Evolutionary conservation across 2,888 invertebrate species (phyloP), one percentile per base, ranked within the genome.

Genomic region (Habrosyne pyritoides): DNA sequence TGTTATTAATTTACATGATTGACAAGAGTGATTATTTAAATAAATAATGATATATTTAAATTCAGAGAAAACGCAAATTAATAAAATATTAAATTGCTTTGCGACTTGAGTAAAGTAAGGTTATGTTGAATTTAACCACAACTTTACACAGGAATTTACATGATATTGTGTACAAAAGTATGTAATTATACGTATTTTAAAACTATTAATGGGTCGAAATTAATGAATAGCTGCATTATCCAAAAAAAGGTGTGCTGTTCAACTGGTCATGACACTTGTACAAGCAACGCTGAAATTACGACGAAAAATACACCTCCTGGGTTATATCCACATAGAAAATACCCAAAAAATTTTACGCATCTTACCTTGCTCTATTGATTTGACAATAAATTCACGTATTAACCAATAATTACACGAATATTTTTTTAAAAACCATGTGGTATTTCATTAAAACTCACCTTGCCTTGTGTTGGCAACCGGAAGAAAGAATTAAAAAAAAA

Each of bases 381-480:
- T 21, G n/a, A 50, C 50, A 28, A 18, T 30, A 18, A 21, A 18
- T 10, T 22, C 28, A 28, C 50, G n/a, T n/a, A 50, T 10, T 50
- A 53, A 62, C 58, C 60, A 56, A 56, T 57, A 63, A 67, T 62
- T 63, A 48, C 63, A 65, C 63, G 58, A 62, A 67, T 69, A 71
- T 71, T 73, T 63, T 73, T 60, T 59, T 61, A 75, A 81, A 86
- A 83, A 84, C 89, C 91, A 92, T 88, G 91, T 80, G 91, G 86
- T 69, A 74, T 69, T 65, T 60, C 55, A 59, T 74, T 64, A 71
- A 81, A 79, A 86, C 89, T 76, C 79, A 92, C 91, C 91, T 89
- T 90, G 89, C 84, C 86, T 84, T 79, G 77, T 77, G 83, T 87
- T 89, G 87, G 81, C 90, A 87, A 78, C 91, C 87, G 89, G 87